Evolutionary conservation across 1,140 invertebrate species (phyloP).

Genomic region (Zaprionus capensis): DNA sequence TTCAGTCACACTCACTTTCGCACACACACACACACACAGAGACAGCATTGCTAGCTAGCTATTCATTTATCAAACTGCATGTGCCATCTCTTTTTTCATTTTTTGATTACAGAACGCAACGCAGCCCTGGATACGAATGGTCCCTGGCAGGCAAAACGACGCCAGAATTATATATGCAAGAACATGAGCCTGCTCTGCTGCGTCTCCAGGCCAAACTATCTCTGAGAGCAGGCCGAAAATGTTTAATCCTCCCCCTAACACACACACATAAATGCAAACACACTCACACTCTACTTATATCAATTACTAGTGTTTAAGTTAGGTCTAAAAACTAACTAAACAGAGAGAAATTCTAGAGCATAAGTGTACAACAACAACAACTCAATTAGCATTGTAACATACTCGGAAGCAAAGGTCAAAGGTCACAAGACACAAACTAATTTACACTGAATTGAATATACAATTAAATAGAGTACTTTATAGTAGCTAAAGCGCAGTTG

Average conservation of each 20-base stretch:
- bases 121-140: constrained; percentile 86
- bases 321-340: constrained; percentile 37
- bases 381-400: constrained; percentile 65
- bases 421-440: constrained; percentile 30
- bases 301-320: constrained; percentile 75
- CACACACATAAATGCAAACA: constrained; percentile 17
- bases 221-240: constrained; percentile 85
- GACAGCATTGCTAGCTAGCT: background rate
- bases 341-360: constrained; percentile 34
- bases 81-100: constrained; percentile 21
- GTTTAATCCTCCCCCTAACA: constrained; percentile 51
- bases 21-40: background rate
- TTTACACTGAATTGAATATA: constrained; percentile 8
- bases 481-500: constrained; percentile 36
- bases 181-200: constrained; percentile 89
- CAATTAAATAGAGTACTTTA: constrained; percentile 5
- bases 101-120: constrained; percentile 85
- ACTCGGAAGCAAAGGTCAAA: constrained; percentile 52
- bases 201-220: constrained; percentile 87
- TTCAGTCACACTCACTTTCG: constrained; percentile 7
- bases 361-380: constrained; percentile 44
- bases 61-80: constrained; percentile 58
- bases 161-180: constrained; percentile 87
- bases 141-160: constrained; percentile 86
- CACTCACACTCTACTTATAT: constrained; percentile 68